A percentile compares a stretch with the other conserved stretches of the same genome.
Evolutionary conservation across 2,888 invertebrate species (phyloP).

Genomic region (Spilarctia lutea): DNA sequence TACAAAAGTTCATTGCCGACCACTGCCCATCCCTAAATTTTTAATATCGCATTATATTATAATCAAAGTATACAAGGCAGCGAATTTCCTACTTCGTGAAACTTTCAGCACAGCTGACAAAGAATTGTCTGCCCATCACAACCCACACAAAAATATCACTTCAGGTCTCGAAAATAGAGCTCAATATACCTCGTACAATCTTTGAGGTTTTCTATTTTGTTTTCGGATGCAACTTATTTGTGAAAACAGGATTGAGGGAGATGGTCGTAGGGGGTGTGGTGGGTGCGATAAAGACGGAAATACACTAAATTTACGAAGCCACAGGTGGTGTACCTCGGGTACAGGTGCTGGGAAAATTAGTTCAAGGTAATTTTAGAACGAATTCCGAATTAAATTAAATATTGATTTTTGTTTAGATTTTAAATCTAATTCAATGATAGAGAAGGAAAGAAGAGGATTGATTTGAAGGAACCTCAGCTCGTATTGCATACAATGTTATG

Average conservation of each 20-base stretch:
- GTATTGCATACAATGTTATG: no score
- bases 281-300: slow-evolving; percentile 66
- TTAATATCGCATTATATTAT: slow-evolving; percentile 84
- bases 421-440: not conserved
- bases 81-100: slow-evolving; percentile 78
- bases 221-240: slow-evolving; percentile 86
- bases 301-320: slow-evolving; percentile 85
- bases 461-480: no score
- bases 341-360: slow-evolving; percentile 66
- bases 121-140: slow-evolving; percentile 62
- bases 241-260: slow-evolving; percentile 81
- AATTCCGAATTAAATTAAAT: not conserved
- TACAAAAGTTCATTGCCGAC: not conserved
- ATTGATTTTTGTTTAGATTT: not conserved
- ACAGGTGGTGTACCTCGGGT: slow-evolving; percentile 85
- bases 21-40: slow-evolving; percentile 70
- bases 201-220: slow-evolving; percentile 81
- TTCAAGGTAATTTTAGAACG: slow-evolving; percentile 36
- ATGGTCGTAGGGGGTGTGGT: slow-evolving; percentile 50
- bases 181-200: slow-evolving; percentile 53
- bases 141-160: slow-evolving; percentile 53
- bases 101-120: slow-evolving; percentile 76
- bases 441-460: not conserved
- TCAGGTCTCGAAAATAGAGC: slow-evolving; percentile 48
- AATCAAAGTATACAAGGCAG: slow-evolving; percentile 80